These are phyloP conservation scores for Julus scandinavius DNA, from an alignment of 2,888 invertebrate genomes.

Conservation along the genomic window DNA sequence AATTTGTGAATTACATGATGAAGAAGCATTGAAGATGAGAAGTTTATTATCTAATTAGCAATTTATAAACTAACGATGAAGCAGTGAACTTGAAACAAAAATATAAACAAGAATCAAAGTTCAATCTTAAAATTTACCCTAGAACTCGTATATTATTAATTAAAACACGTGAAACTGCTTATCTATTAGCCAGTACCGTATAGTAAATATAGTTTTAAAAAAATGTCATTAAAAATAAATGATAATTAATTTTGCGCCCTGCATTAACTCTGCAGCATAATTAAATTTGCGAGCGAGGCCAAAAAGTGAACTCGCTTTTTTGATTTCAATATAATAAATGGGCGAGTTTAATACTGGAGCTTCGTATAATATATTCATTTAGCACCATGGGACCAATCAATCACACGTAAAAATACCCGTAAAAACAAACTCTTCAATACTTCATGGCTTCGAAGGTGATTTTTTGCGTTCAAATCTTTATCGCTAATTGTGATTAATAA, in stretches of 20 bases:
- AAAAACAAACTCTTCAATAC: not conserved
- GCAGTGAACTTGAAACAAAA: too few species aligned
- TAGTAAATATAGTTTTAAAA: not conserved
- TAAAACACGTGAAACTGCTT: not conserved
- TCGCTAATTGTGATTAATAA: slow-evolving; percentile 1
- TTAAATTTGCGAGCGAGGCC: not conserved
- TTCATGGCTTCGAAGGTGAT: not conserved
- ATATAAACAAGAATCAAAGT: too few species aligned
- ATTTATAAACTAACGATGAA: not conserved
- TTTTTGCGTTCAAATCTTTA: not conserved
- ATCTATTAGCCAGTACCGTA: not conserved
- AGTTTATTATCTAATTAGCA: not conserved
- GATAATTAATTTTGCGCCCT: not conserved
- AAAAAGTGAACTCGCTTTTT: not conserved
- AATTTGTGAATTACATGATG: too few species aligned
- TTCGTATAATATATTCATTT: not conserved
- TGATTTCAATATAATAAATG: slow-evolving; percentile 1
- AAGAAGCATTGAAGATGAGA: not conserved
- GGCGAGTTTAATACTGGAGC: not conserved
- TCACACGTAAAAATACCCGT: not conserved
- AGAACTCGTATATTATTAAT: not conserved
- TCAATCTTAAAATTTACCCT: too few species aligned
- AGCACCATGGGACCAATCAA: not conserved
- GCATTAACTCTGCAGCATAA: not conserved
- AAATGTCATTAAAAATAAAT: not conserved